Conservation (phyloP, 2,888 invertebrate genomes). For the Lycia hirtaria region DNA sequence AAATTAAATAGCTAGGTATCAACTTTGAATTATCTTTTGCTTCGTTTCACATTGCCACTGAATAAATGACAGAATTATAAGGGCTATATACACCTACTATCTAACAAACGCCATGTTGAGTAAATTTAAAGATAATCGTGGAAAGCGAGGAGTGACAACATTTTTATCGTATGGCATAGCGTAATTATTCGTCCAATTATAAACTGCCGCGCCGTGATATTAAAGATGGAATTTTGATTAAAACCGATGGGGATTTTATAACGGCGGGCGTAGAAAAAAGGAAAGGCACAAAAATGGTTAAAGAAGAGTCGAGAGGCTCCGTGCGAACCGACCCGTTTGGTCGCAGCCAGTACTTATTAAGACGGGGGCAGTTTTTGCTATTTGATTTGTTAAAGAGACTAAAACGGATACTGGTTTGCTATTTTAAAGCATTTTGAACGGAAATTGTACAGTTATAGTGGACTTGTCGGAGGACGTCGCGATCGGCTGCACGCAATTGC, state of each 20-base stretch:
- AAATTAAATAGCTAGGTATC: neutral
- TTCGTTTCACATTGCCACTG: conserved; percentile 3
- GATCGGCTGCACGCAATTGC: conserved; percentile 46
- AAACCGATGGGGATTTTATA: conserved; percentile 78
- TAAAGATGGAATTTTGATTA: conserved; percentile 80
- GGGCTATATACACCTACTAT: conserved; percentile 7
- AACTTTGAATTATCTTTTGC: conserved; percentile 3
- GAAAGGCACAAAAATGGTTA: conserved; percentile 74
- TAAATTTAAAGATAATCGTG: conserved; percentile 57
- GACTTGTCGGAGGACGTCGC: conserved; percentile 71
- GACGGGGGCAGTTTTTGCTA: conserved; percentile 83
- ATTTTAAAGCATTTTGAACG: conserved; percentile 82
- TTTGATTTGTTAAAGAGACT: conserved; percentile 83
- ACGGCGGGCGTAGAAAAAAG: conserved; percentile 70
- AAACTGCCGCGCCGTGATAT: conserved; percentile 68
- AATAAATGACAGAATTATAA: conserved; percentile 15
- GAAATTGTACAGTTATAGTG: conserved; percentile 82
- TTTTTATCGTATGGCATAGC: conserved; percentile 68
- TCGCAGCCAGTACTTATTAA: conserved; percentile 79
- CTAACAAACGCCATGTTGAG: conserved; percentile 1
- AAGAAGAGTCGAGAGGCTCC: conserved; percentile 61
- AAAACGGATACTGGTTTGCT: conserved; percentile 81
- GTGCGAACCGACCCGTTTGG: conserved; percentile 68
- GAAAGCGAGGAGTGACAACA: conserved; percentile 52
- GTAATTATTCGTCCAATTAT: conserved; percentile 75